Percentiles rank a stretch among this genome's conserved stretches.
phyloP scores from a whole-genome alignment of 1,140 invertebrate species.

The Cydia strobilella region DNA sequence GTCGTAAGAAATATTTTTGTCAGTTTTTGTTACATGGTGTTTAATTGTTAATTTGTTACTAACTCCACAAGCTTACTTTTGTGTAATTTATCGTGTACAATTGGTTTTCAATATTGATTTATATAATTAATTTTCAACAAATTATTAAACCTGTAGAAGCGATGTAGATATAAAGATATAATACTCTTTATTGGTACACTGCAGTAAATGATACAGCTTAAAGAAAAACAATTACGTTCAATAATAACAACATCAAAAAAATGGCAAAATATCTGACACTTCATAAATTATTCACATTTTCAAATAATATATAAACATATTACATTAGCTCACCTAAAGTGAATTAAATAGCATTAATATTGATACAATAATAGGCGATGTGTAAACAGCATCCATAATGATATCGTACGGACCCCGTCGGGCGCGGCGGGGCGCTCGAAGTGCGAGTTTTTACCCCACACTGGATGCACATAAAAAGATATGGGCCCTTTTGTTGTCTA shows the following conservation, averaged over 20 bases:
- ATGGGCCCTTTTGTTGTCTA: background rate
- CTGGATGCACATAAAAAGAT: conserved; percentile 7
- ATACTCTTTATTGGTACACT: no score
- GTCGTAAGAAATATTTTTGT: no score
- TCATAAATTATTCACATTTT: background rate
- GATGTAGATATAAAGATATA: no score
- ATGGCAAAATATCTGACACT: background rate
- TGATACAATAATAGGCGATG: conserved; percentile 38
- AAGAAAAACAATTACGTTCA: no score
- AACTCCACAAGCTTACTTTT: no score
- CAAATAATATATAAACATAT: conserved; percentile 11
- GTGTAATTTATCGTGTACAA: no score
- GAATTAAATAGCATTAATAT: conserved; percentile 30
- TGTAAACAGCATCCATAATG: conserved; percentile 40
- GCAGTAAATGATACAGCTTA: no score
- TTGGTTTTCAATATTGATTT: no score
- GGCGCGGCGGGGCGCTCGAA: conserved; percentile 42
- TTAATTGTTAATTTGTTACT: no score
- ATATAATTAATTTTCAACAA: no score
- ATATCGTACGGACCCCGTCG: conserved; percentile 38
- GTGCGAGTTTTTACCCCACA: conserved; percentile 45
- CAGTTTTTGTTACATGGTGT: no score
- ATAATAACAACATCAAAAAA: background rate
- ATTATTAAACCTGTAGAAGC: no score
- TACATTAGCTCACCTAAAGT: background rate